These are phyloP conservation scores for Drosophila ficusphila DNA, from an alignment of 1,140 invertebrate genomes.

Conservation along the genomic window DNA sequence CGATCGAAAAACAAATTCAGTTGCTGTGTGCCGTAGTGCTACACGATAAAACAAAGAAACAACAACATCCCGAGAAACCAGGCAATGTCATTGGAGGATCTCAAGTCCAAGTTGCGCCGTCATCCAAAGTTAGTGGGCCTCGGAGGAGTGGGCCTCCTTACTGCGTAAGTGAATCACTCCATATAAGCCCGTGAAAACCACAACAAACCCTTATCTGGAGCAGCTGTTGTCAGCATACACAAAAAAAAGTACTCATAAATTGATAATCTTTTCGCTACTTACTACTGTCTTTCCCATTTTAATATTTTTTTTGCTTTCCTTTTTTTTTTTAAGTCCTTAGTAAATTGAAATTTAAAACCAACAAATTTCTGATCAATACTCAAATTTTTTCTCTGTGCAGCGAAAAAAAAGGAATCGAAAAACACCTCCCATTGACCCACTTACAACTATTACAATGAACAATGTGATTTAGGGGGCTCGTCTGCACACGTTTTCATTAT, in stretches of 20 bases:
- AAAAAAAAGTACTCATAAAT: background rate
- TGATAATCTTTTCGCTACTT: too few species aligned
- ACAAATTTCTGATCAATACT: too few species aligned
- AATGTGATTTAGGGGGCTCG: slow-evolving; percentile 34
- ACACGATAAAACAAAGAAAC: slow-evolving; percentile 35
- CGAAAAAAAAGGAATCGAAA: slow-evolving; percentile 1
- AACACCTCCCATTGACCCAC: background rate
- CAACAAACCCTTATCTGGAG: slow-evolving; percentile 1
- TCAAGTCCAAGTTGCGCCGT: slow-evolving; percentile 68
- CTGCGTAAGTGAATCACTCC: slow-evolving; percentile 69
- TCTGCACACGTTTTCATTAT: slow-evolving; percentile 20
- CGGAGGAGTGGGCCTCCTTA: slow-evolving; percentile 74
- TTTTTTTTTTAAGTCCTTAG: too few species aligned
- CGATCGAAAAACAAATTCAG: slow-evolving; percentile 23
- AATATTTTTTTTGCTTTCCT: too few species aligned
- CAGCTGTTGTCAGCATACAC: slow-evolving; percentile 15
- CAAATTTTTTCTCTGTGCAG: background rate
- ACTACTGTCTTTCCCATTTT: too few species aligned
- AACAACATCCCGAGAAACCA: slow-evolving; percentile 18
- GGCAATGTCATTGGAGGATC: slow-evolving; percentile 76
- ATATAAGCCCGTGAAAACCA: background rate
- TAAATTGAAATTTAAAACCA: too few species aligned
- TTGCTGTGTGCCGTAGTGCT: slow-evolving; percentile 18
- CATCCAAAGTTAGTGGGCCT: slow-evolving; percentile 73
- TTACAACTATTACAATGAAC: slow-evolving; percentile 2